phyloP scores from a whole-genome alignment of 1,140 invertebrate genomes.

The Tetramorium parvispinum region DNA sequence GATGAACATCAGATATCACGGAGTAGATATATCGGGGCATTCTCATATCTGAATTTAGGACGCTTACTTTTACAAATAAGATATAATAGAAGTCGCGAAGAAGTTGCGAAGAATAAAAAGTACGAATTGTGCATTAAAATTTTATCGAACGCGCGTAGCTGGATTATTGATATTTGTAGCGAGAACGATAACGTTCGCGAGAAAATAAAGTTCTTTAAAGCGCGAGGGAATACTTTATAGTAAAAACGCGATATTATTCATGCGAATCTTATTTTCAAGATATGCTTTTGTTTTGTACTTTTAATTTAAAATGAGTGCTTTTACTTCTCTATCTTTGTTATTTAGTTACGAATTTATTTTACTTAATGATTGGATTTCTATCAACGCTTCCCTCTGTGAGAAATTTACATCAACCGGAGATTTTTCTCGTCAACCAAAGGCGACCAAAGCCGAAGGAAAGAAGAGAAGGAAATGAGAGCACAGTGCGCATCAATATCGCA shows the following conservation, averaged over 20 bases:
- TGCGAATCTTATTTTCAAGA: constrained; percentile 31
- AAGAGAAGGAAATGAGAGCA: not conserved
- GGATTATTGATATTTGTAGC: not conserved
- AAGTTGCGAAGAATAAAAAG: not conserved
- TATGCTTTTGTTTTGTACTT: constrained; percentile 24
- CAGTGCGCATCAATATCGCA: not conserved
- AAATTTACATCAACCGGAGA: constrained; percentile 24
- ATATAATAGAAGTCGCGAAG: not conserved
- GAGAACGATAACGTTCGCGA: not conserved
- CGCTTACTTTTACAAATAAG: not conserved
- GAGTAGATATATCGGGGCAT: not conserved
- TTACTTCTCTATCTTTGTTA: constrained; percentile 1
- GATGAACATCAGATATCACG: not conserved
- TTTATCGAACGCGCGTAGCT: not conserved
- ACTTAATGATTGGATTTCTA: constrained; percentile 10
- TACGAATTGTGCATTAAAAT: not conserved
- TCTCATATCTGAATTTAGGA: not conserved
- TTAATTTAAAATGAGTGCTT: constrained; percentile 33
- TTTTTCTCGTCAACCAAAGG: not conserved
- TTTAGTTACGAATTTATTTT: constrained; percentile 21
- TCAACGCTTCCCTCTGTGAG: not conserved
- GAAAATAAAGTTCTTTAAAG: not conserved
- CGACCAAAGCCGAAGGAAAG: not conserved
- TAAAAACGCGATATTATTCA: constrained; percentile 16
- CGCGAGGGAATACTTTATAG: not conserved